Evolutionary conservation across 2,797 vertebrate species (phyloP).

Genomic region (Hafferia zeledoni): DNA sequence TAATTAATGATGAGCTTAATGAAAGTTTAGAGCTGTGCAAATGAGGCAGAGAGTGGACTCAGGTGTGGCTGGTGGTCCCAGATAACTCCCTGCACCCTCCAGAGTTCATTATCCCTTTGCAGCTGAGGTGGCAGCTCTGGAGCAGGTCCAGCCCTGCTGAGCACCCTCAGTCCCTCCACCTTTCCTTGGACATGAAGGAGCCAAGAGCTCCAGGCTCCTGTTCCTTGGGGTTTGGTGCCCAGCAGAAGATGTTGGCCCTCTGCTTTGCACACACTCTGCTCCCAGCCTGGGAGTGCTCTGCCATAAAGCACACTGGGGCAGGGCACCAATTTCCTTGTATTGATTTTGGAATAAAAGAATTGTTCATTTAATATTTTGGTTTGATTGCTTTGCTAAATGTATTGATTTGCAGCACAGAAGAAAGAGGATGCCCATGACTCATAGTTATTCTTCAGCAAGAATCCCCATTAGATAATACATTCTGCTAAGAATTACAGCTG

Average conservation of each 20-base stretch:
- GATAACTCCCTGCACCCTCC: background rate
- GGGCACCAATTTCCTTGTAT: conserved; percentile 42
- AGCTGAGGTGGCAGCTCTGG: background rate
- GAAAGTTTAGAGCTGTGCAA: background rate
- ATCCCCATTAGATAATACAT: background rate
- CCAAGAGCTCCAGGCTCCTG: background rate
- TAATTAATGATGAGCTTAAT: background rate
- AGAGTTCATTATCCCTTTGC: background rate
- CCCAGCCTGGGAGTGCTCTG: background rate
- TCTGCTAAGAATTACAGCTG: conserved; percentile 27
- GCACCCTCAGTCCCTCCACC: background rate
- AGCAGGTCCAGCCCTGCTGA: background rate
- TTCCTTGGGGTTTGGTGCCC: background rate
- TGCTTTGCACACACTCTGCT: background rate
- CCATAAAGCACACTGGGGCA: background rate
- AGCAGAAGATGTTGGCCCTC: background rate
- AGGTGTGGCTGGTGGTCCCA: background rate
- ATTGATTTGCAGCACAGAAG: conserved; percentile 24
- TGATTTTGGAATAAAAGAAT: conserved; percentile 42
- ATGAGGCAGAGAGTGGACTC: background rate
- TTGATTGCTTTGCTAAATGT: background rate
- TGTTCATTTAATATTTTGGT: background rate
- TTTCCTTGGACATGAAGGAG: background rate
- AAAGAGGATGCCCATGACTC: conserved; percentile 30
- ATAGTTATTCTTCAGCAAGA: background rate